A percentile compares a stretch with the other conserved stretches of the same genome.
Evolutionary conservation across 2,113 vertebrate species (phyloP).

Genomic region (Hemiscyllium ocellatum): DNA sequence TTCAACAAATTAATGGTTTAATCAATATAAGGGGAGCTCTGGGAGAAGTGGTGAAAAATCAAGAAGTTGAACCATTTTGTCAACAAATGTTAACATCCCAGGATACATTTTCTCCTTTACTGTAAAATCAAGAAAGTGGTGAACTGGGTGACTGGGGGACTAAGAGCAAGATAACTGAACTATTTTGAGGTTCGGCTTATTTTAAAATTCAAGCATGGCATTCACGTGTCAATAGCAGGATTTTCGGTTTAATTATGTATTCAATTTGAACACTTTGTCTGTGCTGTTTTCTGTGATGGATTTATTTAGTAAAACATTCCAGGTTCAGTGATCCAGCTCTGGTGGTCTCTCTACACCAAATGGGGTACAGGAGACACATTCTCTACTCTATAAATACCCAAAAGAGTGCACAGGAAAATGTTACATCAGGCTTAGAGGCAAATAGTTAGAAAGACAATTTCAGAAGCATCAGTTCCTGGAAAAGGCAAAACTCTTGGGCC

Average conservation of each 20-base stretch:
- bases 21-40: neutral
- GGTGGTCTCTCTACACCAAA: neutral
- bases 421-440: neutral
- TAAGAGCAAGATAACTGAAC: neutral
- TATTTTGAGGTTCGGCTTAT: neutral
- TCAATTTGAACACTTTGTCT: neutral
- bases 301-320: neutral
- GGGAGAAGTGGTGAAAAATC: neutral
- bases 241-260: neutral
- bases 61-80: neutral
- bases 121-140: neutral
- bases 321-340: neutral
- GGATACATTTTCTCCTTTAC: neutral
- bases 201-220: neutral
- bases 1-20: neutral
- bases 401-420: neutral
- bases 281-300: neutral
- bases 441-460: neutral
- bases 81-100: neutral
- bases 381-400: neutral
- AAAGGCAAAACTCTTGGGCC: neutral
- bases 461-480: neutral
- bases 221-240: neutral
- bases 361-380: neutral
- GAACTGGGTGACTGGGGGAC: neutral